These are phyloP conservation scores for Cistogaster globosa DNA, from an alignment of 2,888 invertebrate species.

Conservation along the genomic window DNA sequence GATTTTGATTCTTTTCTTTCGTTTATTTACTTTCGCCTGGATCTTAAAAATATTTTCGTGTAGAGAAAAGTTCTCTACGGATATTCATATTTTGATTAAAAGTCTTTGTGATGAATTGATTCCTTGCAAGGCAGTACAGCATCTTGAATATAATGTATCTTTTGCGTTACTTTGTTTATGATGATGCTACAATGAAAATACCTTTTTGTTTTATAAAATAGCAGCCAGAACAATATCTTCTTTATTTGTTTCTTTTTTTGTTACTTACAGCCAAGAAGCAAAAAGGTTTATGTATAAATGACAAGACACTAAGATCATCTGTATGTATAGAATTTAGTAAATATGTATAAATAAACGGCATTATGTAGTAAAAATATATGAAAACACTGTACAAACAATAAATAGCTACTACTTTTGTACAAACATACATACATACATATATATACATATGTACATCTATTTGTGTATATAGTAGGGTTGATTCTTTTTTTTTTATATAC, in stretches of 20 bases:
- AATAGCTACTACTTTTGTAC: not conserved
- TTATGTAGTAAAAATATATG: not conserved
- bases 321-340: not conserved
- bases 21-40: too few species aligned
- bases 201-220: slow-evolving; percentile 54
- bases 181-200: slow-evolving; percentile 51
- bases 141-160: slow-evolving; percentile 57
- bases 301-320: slow-evolving; percentile 27
- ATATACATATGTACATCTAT: not conserved
- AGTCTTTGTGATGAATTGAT: slow-evolving; percentile 4
- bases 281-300: slow-evolving; percentile 47
- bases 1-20: too few species aligned
- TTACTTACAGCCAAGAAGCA: slow-evolving; percentile 19
- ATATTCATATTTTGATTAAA: too few species aligned
- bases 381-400: slow-evolving; percentile 48
- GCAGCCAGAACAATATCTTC: slow-evolving; percentile 49
- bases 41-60: too few species aligned
- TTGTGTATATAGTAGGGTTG: slow-evolving; percentile 1
- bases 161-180: slow-evolving; percentile 57
- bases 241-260: not conserved
- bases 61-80: too few species aligned
- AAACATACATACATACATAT: not conserved
- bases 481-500: not conserved
- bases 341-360: not conserved
- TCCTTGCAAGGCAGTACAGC: slow-evolving; percentile 4